These are phyloP conservation scores for Nomada flava DNA, from an alignment of 2,888 invertebrate species.

Conservation along the genomic window DNA sequence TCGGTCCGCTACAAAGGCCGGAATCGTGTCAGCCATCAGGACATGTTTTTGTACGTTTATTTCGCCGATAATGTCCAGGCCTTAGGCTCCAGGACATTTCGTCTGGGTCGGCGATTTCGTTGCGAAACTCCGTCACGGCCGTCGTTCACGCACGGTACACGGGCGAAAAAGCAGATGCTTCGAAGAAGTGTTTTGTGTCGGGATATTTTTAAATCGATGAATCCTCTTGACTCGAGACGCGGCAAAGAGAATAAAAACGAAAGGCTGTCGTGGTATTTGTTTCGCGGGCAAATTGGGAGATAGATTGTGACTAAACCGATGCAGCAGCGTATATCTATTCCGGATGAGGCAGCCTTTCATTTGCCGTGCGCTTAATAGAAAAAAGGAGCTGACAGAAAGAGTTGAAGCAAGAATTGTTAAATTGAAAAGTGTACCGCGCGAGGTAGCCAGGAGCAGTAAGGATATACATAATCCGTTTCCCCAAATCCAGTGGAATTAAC, in stretches of 20 bases:
- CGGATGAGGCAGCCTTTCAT: no score
- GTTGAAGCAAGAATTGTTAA: no score
- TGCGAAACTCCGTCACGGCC: neutral
- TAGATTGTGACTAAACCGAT: neutral
- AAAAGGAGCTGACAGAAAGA: no score
- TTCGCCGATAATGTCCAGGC: no score
- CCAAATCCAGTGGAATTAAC: neutral
- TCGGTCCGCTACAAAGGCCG: no score
- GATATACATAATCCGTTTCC: no score
- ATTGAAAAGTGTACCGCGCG: no score
- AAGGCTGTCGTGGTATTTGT: neutral
- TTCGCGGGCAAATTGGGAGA: neutral
- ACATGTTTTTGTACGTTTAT: no score
- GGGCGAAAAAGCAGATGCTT: conserved; percentile 24
- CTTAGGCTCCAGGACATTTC: no score
- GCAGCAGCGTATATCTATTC: neutral
- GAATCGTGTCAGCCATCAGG: no score
- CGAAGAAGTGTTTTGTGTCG: conserved; percentile 27
- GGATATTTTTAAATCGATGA: conserved; percentile 44
- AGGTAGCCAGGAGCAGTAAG: no score
- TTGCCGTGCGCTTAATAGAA: no score
- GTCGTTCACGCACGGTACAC: neutral
- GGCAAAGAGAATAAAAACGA: conserved; percentile 19
- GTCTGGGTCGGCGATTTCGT: neutral
- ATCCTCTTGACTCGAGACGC: conserved; percentile 32